These are phyloP conservation scores for Monarcha castaneiventris DNA, from an alignment of 2,113 vertebrate genomes.

Conservation along the genomic window DNA sequence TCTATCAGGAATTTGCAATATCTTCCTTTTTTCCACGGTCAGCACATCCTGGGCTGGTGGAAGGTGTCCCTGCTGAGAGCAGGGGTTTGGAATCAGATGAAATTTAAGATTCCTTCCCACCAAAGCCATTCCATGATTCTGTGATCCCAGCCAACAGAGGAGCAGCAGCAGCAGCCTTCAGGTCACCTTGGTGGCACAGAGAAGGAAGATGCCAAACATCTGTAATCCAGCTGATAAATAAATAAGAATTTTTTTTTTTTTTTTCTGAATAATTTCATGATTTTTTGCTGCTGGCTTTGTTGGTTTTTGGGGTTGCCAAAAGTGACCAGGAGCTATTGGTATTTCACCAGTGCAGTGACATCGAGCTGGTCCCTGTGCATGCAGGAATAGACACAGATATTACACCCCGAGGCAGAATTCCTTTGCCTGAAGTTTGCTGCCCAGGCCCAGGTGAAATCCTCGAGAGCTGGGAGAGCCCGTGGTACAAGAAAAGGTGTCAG, in stretches of 20 bases:
- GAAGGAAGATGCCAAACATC: background rate
- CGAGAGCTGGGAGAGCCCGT: rapidly evolving
- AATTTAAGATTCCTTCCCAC: background rate
- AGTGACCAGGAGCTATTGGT: background rate
- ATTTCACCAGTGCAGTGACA: background rate
- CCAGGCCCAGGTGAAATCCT: background rate
- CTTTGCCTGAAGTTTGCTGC: background rate
- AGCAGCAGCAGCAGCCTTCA: background rate
- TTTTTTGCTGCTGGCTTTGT: background rate
- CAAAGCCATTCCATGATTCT: background rate
- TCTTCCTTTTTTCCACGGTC: background rate
- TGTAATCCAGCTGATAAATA: background rate
- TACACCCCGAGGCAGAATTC: background rate
- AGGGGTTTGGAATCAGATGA: background rate
- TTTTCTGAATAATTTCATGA: background rate
- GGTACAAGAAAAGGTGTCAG: rapidly evolving
- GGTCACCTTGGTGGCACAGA: background rate
- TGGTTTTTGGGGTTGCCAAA: background rate
- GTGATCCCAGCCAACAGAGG: rapidly evolving
- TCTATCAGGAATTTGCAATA: background rate
- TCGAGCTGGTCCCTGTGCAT: rapidly evolving
- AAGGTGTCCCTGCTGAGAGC: background rate
- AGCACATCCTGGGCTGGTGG: background rate
- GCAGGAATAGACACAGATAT: background rate
- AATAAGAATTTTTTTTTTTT: background rate